A percentile compares a stretch with the other conserved stretches of the same genome.
These are phyloP conservation scores for Spinus pinus DNA, from an alignment of 2,797 vertebrate species.

Conservation along the genomic window DNA sequence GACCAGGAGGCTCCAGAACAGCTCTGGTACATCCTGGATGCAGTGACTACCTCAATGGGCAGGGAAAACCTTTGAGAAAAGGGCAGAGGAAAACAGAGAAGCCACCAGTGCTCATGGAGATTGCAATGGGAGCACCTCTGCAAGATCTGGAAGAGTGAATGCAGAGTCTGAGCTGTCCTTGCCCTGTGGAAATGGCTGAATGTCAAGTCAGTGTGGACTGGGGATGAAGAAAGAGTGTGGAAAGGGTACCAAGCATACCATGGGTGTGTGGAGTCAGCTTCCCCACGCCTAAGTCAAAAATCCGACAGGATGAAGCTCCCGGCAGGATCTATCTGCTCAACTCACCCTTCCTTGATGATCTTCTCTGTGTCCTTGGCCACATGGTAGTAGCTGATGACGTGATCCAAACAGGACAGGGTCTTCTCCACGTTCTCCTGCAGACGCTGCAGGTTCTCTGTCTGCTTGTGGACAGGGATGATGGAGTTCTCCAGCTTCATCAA, in stretches of 20 bases:
- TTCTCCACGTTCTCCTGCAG: conserved; percentile 98
- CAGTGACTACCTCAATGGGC: background rate
- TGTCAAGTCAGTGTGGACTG: background rate
- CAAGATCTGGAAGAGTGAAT: background rate
- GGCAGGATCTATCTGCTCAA: background rate
- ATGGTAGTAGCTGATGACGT: conserved; percentile 97
- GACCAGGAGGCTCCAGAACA: background rate
- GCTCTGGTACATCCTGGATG: background rate
- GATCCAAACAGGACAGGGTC: conserved; percentile 92
- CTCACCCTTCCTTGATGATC: conserved; percentile 94
- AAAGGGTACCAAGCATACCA: background rate
- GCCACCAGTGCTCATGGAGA: background rate
- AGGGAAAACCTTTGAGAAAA: background rate
- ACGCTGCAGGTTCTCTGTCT: conserved; percentile 96
- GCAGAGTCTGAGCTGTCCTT: background rate
- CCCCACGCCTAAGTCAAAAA: background rate
- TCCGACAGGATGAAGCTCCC: background rate
- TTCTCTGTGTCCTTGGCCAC: conserved; percentile 95
- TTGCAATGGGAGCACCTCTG: background rate
- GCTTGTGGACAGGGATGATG: conserved; percentile 97
- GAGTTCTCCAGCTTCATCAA: conserved; percentile 98
- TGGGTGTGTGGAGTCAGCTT: background rate
- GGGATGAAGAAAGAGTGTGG: background rate
- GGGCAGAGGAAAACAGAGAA: background rate
- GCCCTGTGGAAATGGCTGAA: background rate